These are phyloP conservation scores for Mobula birostris DNA, from an alignment of 2,113 vertebrate genomes.

Conservation along the genomic window DNA sequence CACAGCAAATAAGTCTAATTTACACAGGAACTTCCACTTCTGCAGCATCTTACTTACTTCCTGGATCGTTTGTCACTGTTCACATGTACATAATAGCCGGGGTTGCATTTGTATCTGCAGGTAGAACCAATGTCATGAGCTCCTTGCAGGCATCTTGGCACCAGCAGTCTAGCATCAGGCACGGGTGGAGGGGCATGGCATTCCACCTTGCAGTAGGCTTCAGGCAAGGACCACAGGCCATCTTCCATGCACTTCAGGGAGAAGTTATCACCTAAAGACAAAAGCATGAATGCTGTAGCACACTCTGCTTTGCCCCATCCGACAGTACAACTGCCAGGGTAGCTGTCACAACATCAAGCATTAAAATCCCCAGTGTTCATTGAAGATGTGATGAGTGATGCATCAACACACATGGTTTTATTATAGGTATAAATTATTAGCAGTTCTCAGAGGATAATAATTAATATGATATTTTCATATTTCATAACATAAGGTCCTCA, in stretches of 20 bases:
- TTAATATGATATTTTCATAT: neutral
- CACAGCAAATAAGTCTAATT: neutral
- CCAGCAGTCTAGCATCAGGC: slow-evolving; percentile 63
- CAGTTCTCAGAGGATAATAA: neutral
- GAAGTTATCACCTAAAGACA: slow-evolving; percentile 68
- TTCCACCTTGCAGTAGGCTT: slow-evolving; percentile 91
- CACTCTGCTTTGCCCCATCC: no score
- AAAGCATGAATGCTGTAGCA: slow-evolving; percentile 39
- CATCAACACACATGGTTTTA: slow-evolving; percentile 13
- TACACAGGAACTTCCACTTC: neutral
- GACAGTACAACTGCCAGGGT: neutral
- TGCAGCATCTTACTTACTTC: slow-evolving; percentile 59
- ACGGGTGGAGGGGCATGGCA: slow-evolving; percentile 60
- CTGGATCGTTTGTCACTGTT: slow-evolving; percentile 51
- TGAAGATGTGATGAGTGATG: neutral
- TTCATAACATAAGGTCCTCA: slow-evolving; percentile 5
- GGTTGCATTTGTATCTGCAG: slow-evolving; percentile 81
- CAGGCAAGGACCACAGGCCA: slow-evolving; percentile 86
- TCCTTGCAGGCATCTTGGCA: slow-evolving; percentile 62
- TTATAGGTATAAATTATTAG: neutral
- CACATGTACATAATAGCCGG: slow-evolving; percentile 70
- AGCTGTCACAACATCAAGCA: neutral
- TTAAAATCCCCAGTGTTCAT: neutral
- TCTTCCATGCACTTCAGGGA: slow-evolving; percentile 84
- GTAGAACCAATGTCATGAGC: slow-evolving; percentile 75